These are phyloP conservation scores for Callinectes sapidus DNA, from an alignment of 2,888 invertebrate genomes.

Conservation along the genomic window DNA sequence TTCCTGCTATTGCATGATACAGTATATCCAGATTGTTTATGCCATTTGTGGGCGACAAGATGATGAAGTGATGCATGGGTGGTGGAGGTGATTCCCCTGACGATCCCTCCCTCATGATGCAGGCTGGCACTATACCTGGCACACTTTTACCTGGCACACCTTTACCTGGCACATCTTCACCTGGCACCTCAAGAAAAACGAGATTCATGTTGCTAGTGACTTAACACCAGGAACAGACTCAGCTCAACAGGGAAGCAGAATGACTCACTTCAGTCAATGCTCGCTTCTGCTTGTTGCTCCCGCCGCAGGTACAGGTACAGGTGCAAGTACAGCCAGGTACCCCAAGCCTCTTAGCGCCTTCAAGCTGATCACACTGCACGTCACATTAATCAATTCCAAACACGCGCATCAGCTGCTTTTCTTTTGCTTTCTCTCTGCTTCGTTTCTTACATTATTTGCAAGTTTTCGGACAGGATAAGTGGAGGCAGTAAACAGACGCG, in stretches of 20 bases:
- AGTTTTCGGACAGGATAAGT: no score
- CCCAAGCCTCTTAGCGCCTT: background rate
- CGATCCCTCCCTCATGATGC: slow-evolving; percentile 10
- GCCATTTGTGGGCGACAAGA: background rate
- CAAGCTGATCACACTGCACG: background rate
- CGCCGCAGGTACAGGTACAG: background rate
- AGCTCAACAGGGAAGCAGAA: background rate
- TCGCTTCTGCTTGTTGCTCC: background rate
- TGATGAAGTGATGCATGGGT: background rate
- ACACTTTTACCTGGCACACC: background rate
- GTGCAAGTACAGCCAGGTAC: background rate
- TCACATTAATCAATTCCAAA: background rate
- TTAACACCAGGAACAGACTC: background rate
- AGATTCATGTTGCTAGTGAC: background rate
- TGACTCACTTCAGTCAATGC: background rate
- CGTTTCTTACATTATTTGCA: background rate
- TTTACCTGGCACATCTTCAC: background rate
- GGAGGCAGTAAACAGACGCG: no score
- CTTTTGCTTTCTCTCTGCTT: background rate
- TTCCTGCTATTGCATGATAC: background rate
- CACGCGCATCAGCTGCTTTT: background rate
- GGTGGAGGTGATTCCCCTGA: background rate
- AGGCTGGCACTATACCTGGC: background rate
- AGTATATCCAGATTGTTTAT: background rate
- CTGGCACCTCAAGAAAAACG: background rate